These are phyloP conservation scores for Sitta carolinensis DNA, from an alignment of 2,797 vertebrate genomes.

Conservation along the genomic window DNA sequence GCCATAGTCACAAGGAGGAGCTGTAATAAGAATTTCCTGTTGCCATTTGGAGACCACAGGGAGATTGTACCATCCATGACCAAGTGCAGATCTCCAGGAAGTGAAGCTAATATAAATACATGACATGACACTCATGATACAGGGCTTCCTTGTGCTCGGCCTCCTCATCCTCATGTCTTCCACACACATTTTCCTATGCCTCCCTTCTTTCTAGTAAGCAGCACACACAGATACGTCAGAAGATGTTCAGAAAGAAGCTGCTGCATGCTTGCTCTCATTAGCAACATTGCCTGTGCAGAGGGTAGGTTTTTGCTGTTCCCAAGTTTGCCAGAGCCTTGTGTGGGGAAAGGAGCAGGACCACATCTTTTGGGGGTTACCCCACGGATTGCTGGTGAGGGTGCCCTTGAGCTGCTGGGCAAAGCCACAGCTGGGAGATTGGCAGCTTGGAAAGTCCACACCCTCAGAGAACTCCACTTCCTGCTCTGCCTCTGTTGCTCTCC, in stretches of 20 bases:
- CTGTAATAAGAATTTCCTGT: neutral
- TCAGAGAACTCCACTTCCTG: neutral
- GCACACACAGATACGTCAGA: neutral
- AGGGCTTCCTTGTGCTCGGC: neutral
- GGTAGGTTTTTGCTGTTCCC: neutral
- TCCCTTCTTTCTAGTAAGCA: neutral
- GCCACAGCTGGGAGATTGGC: neutral
- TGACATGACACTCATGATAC: neutral
- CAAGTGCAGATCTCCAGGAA: neutral
- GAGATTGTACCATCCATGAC: neutral
- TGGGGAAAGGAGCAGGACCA: neutral
- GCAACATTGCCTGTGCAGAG: fast-evolving
- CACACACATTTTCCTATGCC: neutral
- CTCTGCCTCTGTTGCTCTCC: neutral
- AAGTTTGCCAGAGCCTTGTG: neutral
- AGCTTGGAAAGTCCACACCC: neutral
- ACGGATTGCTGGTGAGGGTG: neutral
- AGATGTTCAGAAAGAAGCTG: neutral
- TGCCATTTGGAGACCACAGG: neutral
- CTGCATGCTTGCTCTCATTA: neutral
- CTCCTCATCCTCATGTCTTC: neutral
- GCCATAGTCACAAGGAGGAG: neutral
- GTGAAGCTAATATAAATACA: neutral
- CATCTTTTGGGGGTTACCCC: neutral
- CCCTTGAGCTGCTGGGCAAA: neutral